phyloP scores from a whole-genome alignment of 2,888 invertebrate genomes.

The Drosophila crucigera region DNA sequence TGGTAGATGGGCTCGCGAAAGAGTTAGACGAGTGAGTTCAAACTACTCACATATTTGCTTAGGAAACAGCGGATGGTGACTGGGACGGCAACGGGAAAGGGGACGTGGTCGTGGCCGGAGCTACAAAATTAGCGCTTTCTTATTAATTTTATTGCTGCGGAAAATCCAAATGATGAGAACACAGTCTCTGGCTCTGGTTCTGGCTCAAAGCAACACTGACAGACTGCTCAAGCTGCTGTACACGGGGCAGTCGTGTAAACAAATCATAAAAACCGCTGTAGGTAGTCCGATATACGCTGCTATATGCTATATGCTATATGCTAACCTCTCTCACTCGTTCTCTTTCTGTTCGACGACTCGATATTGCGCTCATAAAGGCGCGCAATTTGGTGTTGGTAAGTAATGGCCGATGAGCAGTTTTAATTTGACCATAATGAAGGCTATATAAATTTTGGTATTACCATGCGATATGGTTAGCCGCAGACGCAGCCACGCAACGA shows the following conservation, averaged over 20 bases:
- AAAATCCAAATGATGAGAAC: constrained; percentile 73
- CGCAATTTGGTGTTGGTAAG: constrained; percentile 41
- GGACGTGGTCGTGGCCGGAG: constrained; percentile 40
- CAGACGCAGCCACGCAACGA: constrained; percentile 45
- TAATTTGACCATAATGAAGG: constrained; percentile 63
- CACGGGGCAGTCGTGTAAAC: constrained; percentile 67
- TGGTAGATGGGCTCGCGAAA: constrained; percentile 32
- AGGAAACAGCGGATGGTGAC: constrained; percentile 28
- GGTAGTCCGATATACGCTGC: constrained; percentile 46
- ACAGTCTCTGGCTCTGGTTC: constrained; percentile 29
- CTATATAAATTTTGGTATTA: constrained; percentile 62
- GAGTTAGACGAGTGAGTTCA: constrained; percentile 45
- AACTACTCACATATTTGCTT: constrained; percentile 46
- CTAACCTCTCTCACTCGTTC: constrained; percentile 2
- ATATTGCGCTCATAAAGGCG: constrained; percentile 48
- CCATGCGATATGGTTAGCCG: constrained; percentile 70
- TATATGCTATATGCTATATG: constrained; percentile 3
- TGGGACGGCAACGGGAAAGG: constrained; percentile 4
- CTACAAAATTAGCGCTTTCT: constrained; percentile 84
- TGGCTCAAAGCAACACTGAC: constrained; percentile 22
- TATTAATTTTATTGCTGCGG: constrained; percentile 85
- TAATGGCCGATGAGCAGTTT: constrained; percentile 60
- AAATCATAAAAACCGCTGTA: constrained; percentile 75
- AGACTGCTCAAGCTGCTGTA: constrained; percentile 26
- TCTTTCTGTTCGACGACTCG: constrained; percentile 1